Evolutionary conservation across 2,888 invertebrate genomes (phyloP).

Genomic region (Parnassius glacialis): DNA sequence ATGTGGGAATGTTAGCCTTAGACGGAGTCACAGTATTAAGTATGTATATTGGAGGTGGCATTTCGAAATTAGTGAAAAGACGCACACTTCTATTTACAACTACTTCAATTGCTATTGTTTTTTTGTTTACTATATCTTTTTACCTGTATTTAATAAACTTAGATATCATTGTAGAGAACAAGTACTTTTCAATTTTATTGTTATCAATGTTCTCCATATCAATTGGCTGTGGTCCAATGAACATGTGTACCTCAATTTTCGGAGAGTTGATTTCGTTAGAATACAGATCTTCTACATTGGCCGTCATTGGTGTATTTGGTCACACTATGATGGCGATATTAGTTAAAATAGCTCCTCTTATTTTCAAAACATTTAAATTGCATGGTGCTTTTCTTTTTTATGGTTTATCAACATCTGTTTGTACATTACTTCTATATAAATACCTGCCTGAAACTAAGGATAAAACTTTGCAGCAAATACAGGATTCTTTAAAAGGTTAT

Average conservation of each 20-base stretch:
- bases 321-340: constrained; percentile 15
- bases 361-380: constrained; percentile 29
- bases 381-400: constrained; percentile 36
- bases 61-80: constrained; percentile 48
- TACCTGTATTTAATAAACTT: constrained; percentile 33
- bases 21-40: constrained; percentile 45
- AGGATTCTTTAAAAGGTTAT: too few species aligned
- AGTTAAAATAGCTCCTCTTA: constrained; percentile 27
- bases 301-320: constrained; percentile 5
- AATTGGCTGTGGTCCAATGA: constrained; percentile 58
- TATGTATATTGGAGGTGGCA: constrained; percentile 53
- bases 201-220: constrained; percentile 48
- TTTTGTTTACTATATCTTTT: constrained; percentile 30
- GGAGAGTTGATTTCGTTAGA: constrained; percentile 34
- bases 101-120: constrained; percentile 26
- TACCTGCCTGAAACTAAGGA: constrained; percentile 41
- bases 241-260: constrained; percentile 50
- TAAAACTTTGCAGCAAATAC: constrained; percentile 37
- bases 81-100: constrained; percentile 37
- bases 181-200: constrained; percentile 41
- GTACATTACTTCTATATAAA: constrained; percentile 28
- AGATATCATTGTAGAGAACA: constrained; percentile 32
- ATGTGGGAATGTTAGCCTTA: constrained; percentile 41
- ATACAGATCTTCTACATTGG: constrained; percentile 23
- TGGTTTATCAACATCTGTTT: constrained; percentile 25